Conservation (phyloP, 2,113 vertebrate species). For the Natator depressus region DNA sequence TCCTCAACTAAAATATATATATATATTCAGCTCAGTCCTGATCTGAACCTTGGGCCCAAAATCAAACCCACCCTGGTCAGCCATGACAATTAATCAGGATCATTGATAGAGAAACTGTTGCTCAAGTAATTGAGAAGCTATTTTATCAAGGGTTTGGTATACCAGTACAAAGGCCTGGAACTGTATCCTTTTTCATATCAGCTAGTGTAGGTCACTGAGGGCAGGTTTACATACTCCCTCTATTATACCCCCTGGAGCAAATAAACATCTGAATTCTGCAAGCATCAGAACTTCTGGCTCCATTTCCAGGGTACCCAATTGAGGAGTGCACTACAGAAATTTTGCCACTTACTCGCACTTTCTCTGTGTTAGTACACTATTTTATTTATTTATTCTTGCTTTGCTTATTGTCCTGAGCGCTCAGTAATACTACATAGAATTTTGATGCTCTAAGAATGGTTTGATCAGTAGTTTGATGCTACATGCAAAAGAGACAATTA, state of each 20-base stretch:
- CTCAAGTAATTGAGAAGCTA: not conserved
- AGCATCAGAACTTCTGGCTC: not conserved
- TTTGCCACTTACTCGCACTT: not conserved
- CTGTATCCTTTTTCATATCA: not conserved
- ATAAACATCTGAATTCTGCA: not conserved
- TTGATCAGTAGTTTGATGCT: not conserved
- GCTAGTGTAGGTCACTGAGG: not conserved
- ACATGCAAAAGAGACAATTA: not conserved
- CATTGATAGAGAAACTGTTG: not conserved
- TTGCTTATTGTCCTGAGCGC: not conserved
- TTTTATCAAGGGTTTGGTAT: not conserved
- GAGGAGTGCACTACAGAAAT: not conserved
- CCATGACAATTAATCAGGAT: not conserved
- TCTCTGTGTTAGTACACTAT: not conserved
- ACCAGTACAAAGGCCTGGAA: not conserved
- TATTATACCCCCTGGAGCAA: not conserved
- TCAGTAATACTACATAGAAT: not conserved
- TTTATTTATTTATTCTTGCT: fast-evolving
- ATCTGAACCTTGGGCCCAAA: not conserved
- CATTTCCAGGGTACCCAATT: not conserved
- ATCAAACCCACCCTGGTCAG: not conserved
- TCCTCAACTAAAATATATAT: not conserved
- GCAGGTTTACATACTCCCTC: not conserved
- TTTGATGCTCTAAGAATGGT: not conserved
- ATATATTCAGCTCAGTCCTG: not conserved